Percentiles rank a stretch among this genome's conserved stretches.
Conservation (phyloP, 2,888 invertebrate genomes). For the Syritta pipiens region DNA sequence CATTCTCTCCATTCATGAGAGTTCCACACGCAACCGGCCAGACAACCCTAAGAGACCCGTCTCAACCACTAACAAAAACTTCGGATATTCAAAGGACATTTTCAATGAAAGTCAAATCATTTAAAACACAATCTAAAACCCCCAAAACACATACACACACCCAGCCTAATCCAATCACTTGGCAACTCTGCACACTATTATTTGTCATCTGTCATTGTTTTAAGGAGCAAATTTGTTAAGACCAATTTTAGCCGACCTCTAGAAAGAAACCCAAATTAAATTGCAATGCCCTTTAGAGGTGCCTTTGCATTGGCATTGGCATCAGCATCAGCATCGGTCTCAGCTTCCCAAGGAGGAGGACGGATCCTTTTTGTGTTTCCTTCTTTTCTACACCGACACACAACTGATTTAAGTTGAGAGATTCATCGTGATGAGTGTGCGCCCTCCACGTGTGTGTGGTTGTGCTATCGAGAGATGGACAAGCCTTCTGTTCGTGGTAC, state of each 20-base stretch:
- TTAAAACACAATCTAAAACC: too few species aligned
- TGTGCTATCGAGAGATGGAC: constrained; percentile 30
- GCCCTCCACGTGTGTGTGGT: constrained; percentile 8
- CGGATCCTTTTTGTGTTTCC: neutral
- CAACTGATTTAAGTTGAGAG: constrained; percentile 29
- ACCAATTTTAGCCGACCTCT: neutral
- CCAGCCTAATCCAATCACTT: neutral
- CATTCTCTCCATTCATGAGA: too few species aligned
- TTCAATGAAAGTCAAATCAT: too few species aligned
- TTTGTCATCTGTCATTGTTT: constrained; percentile 17
- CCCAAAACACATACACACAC: too few species aligned
- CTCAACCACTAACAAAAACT: too few species aligned
- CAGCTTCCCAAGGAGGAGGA: too few species aligned
- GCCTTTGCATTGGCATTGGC: neutral
- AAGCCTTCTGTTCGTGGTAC: constrained; percentile 47
- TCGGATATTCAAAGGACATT: too few species aligned
- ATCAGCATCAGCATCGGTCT: neutral
- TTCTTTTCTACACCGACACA: neutral
- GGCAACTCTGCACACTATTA: neutral
- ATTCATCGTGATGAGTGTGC: too few species aligned
- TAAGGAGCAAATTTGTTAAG: neutral
- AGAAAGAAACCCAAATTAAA: constrained; percentile 11
- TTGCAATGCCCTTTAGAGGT: constrained; percentile 12
- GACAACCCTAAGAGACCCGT: too few species aligned
- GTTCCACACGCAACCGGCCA: too few species aligned